Percentiles rank a stretch among this genome's conserved stretches.
These are phyloP conservation scores for Mallotus villosus DNA, from an alignment of 2,797 vertebrate genomes.

Conservation along the genomic window DNA sequence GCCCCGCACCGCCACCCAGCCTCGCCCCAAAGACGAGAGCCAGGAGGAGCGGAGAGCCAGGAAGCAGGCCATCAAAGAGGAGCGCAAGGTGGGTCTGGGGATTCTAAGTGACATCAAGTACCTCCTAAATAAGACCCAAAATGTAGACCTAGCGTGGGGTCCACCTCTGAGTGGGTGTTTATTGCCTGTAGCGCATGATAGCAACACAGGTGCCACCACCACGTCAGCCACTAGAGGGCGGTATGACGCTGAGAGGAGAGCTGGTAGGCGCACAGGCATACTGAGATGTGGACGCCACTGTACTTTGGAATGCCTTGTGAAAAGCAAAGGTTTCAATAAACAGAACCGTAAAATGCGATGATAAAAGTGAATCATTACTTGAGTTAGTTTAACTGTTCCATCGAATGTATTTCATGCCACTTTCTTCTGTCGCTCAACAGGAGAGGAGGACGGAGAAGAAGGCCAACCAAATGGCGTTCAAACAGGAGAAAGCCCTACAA, in stretches of 20 bases:
- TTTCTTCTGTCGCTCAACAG: constrained; percentile 59
- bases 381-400: background rate
- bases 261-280: too few relatives aligned
- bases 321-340: too few relatives aligned
- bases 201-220: too few relatives aligned
- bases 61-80: constrained; percentile 87
- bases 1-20: constrained; percentile 79
- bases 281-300: too few relatives aligned
- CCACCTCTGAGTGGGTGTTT: too few relatives aligned
- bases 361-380: too few relatives aligned
- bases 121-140: background rate
- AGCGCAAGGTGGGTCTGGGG: constrained; percentile 81
- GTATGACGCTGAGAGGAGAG: too few relatives aligned
- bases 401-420: background rate
- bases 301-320: too few relatives aligned
- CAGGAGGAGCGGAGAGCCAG: constrained; percentile 82
- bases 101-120: background rate
- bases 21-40: constrained; percentile 79
- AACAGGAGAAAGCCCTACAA: constrained; percentile 87
- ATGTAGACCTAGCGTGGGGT: too few relatives aligned
- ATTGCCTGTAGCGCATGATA: too few relatives aligned
- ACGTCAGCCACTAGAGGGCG: too few relatives aligned
- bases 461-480: constrained; percentile 88
- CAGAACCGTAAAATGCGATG: too few relatives aligned
- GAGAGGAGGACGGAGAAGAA: constrained; percentile 92